Evolutionary conservation across 2,113 vertebrate species (phyloP).

Genomic region (Psephotus haematonotus): DNA sequence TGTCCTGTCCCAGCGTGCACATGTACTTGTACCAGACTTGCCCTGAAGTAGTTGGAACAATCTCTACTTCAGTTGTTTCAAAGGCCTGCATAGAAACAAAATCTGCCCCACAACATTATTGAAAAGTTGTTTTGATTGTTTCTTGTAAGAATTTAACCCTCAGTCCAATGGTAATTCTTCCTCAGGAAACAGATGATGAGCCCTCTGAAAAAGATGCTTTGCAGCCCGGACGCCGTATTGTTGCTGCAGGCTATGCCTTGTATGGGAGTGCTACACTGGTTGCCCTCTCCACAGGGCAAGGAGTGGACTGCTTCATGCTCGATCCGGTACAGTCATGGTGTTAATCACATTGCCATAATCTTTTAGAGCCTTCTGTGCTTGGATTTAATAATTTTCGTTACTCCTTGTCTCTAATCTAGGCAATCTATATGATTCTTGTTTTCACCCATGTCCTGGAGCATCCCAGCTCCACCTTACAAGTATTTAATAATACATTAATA

Average conservation of each 20-base stretch:
- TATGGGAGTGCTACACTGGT: slow-evolving; percentile 95
- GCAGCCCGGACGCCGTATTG: slow-evolving; percentile 85
- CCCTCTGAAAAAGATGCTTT: slow-evolving; percentile 89
- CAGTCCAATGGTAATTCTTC: not conserved
- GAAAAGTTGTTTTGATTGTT: not conserved
- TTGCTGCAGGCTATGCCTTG: slow-evolving; percentile 93
- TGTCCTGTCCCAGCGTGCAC: not conserved
- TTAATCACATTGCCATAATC: not conserved
- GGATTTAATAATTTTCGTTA: not conserved
- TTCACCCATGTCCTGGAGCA: not conserved
- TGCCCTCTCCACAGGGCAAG: slow-evolving; percentile 90
- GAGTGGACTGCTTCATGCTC: slow-evolving; percentile 94
- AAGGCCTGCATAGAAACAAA: not conserved
- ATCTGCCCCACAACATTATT: not conserved
- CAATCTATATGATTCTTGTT: not conserved
- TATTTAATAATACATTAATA: not conserved
- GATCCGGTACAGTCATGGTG: slow-evolving; percentile 84
- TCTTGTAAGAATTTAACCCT: not conserved
- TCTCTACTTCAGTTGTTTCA: not conserved
- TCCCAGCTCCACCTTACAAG: not conserved
- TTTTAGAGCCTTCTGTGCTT: not conserved
- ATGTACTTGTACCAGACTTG: not conserved
- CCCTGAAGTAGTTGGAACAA: not conserved
- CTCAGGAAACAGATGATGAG: slow-evolving; percentile 77
- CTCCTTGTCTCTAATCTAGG: not conserved